Evolutionary conservation across 2,797 vertebrate genomes (phyloP), one percentile per base, ranked within the genome.

Genomic region (Micromesistius poutassou): DNA sequence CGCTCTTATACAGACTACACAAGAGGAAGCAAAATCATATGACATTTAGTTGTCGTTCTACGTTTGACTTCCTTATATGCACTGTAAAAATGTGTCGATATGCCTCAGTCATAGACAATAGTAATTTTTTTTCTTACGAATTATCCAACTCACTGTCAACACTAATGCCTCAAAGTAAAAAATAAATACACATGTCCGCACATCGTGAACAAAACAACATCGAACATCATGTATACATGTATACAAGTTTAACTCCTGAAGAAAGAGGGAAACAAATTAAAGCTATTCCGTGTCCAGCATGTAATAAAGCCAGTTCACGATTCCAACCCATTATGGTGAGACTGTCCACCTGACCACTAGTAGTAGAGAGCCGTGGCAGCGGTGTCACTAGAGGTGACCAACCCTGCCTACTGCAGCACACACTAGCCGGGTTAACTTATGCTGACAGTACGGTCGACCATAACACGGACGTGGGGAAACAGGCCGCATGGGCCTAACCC

Each of bases 401-500:
- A 25, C 55, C 55, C 50, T 55, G 3, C 55, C 8, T 6, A 25
- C 16, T 62, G 55, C n/a, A 62, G n/a, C 5, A 62, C 46, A 55
- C 16, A 62, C 55, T 9, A 25, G 55, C 55, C n/a, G 55, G 55
- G 55, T 62, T 9, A n/a, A 42, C 50, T 75, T 33, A 46, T 5
- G 1, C 55, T 74, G 78, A 72, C 80, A 74, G 70, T 25, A 76
- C 83, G 86, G 84, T 86, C 88, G 76, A 84, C 83, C 83, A 86
- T 82, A 86, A 83, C 76, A 86, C 75, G 73, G 40, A 55, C 77
- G 42, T 77, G 70, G 75, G 28, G 78, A 75, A 35, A 42, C 74
- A 84, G 86, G 85, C 86, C 83, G 78, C 75, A 50, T 72, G 3
- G 88, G 84, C 86, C 86, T 28, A 55, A 50, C 71, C 42, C 30